A percentile compares a stretch with the other conserved stretches of the same genome.
Evolutionary conservation across 2,797 vertebrate genomes (phyloP).

Genomic region (Sebastes goodei): DNA sequence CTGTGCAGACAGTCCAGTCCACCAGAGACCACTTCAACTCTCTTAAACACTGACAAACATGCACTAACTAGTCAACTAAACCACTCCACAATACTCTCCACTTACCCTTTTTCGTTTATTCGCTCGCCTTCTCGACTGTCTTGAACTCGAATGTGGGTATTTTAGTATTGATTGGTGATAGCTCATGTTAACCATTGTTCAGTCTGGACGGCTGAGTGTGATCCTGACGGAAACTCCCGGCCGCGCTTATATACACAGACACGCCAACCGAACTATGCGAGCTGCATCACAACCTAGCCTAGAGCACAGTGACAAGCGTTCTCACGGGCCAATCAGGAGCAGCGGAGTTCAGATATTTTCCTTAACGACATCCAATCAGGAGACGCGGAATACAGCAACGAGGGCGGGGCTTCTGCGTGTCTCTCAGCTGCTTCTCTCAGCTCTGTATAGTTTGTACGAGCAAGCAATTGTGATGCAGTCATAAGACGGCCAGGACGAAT

Average conservation of each 20-base stretch:
- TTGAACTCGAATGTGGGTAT: constrained; percentile 83
- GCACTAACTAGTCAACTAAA: not conserved
- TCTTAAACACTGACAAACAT: constrained; percentile 21
- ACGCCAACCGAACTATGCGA: constrained; percentile 82
- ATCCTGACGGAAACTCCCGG: constrained; percentile 87
- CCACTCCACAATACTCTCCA: constrained; percentile 3
- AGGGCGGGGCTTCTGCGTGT: constrained; percentile 53
- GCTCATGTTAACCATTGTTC: constrained; percentile 92
- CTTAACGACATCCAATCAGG: constrained; percentile 86
- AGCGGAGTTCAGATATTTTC: constrained; percentile 68
- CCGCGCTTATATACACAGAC: constrained; percentile 81
- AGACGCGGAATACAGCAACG: fast-evolving
- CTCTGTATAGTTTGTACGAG: constrained; percentile 81
- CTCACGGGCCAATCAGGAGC: constrained; percentile 35
- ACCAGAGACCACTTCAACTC: constrained; percentile 23
- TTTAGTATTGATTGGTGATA: constrained; percentile 86
- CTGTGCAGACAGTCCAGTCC: not conserved
- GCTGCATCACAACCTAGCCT: constrained; percentile 53
- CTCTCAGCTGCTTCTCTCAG: constrained; percentile 15
- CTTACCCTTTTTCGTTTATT: constrained; percentile 89
- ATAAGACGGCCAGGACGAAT: constrained; percentile 89
- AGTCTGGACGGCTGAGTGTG: constrained; percentile 86
- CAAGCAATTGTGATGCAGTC: constrained; percentile 88
- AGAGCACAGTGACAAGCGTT: not conserved
- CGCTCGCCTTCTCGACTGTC: constrained; percentile 86